Evolutionary conservation across 2,888 invertebrate species (phyloP), one percentile per base, ranked within the genome.

Genomic region (Carcina quercana): DNA sequence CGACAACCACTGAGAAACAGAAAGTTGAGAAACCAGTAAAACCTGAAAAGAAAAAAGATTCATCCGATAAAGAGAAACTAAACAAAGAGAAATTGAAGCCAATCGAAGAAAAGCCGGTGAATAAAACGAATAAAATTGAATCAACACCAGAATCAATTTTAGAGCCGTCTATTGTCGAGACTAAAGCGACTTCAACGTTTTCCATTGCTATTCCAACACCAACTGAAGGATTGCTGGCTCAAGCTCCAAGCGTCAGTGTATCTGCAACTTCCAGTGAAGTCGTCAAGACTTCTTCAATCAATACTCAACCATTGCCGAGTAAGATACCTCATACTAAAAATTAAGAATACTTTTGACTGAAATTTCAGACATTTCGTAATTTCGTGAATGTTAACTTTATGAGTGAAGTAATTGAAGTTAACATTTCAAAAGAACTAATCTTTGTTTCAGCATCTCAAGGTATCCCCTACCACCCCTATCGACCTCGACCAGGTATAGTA

Each of bases 401-500:
- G n/a, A n/a, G n/a, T n/a, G n/a, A n/a, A n/a, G n/a, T n/a, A n/a
- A n/a, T n/a, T n/a, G n/a, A n/a, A n/a, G n/a, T n/a, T n/a, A n/a
- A n/a, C n/a, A n/a, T n/a, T n/a, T n/a, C n/a, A n/a, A n/a, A n/a
- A n/a, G n/a, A n/a, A n/a, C n/a, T n/a, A n/a, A n/a, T n/a, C n/a
- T n/a, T 11, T 20, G 1, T 58, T 57, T 15, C 59, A 79, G 75
- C 78, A 15, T 66, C 78, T 0, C 71, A 72, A 54, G 67, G 68
- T 3, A 78, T 83, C 15, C 82, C 86, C 0, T 85, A 88, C 68
- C 82, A 86, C 25, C 86, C 89, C 0, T 94, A 94, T 63, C 87
- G 91, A 14, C 93, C 93, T 0, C 85, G 94, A 6, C 94, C 94
- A 0, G 95, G 95, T 12, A 93, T 95, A 33, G 95, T 95, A 0